A percentile compares a stretch with the other conserved stretches of the same genome.
These are phyloP conservation scores for Lacanobia oleracea DNA, from an alignment of 2,888 invertebrate genomes.

Conservation along the genomic window DNA sequence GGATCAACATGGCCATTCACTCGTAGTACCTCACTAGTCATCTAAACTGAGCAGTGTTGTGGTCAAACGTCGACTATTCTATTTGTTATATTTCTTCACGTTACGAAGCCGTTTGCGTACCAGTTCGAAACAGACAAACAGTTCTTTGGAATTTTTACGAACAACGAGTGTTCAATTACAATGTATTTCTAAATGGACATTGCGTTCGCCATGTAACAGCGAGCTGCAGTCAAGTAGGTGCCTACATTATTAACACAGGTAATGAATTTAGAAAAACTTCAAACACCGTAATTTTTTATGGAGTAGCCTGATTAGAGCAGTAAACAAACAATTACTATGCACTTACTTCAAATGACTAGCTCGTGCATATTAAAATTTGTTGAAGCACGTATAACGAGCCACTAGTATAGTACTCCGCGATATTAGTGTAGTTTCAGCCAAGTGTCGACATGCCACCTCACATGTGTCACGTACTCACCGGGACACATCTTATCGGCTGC, in stretches of 20 bases:
- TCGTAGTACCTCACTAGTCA: background rate
- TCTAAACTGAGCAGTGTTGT: too few species aligned
- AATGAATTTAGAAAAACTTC: background rate
- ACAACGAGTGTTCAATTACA: background rate
- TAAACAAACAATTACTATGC: background rate
- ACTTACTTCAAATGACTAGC: background rate
- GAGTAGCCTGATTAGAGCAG: background rate
- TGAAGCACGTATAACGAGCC: background rate
- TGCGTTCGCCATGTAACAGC: background rate
- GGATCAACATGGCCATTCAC: background rate
- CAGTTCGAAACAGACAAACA: background rate
- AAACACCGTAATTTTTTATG: background rate
- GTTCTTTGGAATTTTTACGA: background rate
- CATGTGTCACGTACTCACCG: background rate
- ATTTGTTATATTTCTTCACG: background rate
- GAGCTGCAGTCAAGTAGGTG: too few species aligned
- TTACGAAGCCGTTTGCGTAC: background rate
- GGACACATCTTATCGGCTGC: background rate
- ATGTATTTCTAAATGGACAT: background rate
- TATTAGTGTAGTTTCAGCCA: background rate
- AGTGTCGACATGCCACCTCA: background rate
- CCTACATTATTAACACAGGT: too few species aligned
- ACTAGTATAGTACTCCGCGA: background rate
- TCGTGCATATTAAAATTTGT: background rate
- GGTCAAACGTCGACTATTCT: background rate